Evolutionary conservation across 1,140 invertebrate genomes (phyloP), one percentile per base, ranked within the genome.

Genomic region (Paraescarpia echinospica): DNA sequence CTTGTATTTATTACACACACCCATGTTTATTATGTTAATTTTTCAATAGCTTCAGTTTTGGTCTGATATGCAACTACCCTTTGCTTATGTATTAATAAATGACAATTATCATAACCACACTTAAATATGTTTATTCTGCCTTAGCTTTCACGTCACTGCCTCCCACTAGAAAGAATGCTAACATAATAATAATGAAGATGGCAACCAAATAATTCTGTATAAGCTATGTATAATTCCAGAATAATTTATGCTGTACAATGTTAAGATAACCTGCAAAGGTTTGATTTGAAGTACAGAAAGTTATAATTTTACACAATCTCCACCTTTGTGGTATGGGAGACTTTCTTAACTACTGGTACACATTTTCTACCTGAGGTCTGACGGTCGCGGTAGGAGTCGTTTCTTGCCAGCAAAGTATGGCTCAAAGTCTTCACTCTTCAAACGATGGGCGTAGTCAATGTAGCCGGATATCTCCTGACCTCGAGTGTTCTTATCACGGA

Each of bases 381-480:
- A 97, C 92, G 96, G 96, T 93, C 95, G 96, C 1, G 98, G 97
- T 94, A 96, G 96, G 5, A 98, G 94, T 95, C 96, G 96, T 94
- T 97, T 97, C 93, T 96, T 97, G 12, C 96, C 96, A 93, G 95
- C 95, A 95, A 98, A 98, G 96, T 98, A 98, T 1, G 97, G 96
- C 41, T 96, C 96, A 97, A 97, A 98, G 95, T 98, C 97, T 95
- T 98, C 97, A 14, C 96, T 96, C 90, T 97, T 96, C 27, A 98
- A 96, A 89, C 97, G 96, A 93, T 98, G 97, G 0, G 96, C 97
- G 94, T 97, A 98, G 95, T 98, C 98, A 5, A 98, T 97, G 94
- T 98, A 98, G 5, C 97, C 97, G 31, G 97, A 98, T 89, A 98
- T 97, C 95, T 98, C 97, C 93, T 97, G 97, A 51, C 97, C 97